Base-by-base conservation (phyloP, 37 sponge, comb jelly and placozoan genomes). In the Petrosia ficiformis region DNA sequence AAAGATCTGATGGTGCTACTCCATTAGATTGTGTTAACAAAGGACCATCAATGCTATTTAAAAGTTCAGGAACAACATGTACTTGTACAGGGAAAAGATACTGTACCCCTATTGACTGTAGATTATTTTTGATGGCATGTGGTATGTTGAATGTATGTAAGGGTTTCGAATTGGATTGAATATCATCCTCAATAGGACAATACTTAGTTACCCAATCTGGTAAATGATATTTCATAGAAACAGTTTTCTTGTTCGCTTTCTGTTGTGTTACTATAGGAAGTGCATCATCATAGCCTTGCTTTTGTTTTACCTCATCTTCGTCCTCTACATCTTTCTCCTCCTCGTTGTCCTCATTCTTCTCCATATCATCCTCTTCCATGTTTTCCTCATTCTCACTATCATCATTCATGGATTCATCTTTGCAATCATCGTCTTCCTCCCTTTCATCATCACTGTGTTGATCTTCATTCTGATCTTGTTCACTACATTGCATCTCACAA, bases 181-280 rank as follows among this genome's bases (percentile, higher is more conserved):
- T 86, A 57, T 91, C 84, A 31, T 42, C 59, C 38, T 73, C 75
- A 40, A 91, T 75, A 1, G 64, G 73, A 4, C 54, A 28, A 25
- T 78, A 78, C n/a, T 82, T 1, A 19, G 42, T 35, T 36, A 89
- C 80, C 90, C 90, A 89, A 21, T 71, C 66, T 30, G 90, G 90
- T 31, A 89, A 67, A 67, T 72, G 75, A 16, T 67, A 29, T 2
- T 78, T 68, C 14, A 14, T 48, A n/a, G n/a, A n/a, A n/a, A n/a
- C n/a, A n/a, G n/a, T n/a, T n/a, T n/a, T n/a, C n/a, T n/a, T n/a
- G n/a, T n/a, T n/a, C n/a, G n/a, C n/a, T n/a, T n/a, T n/a, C n/a
- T n/a, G n/a, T n/a, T 48, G 54, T 14, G 54, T 48, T 14, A 48
- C 54, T 14, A 48, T 48, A 19, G 54, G 54, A 19, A 48, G 14